Percentiles rank a stretch among this genome's conserved stretches.
phyloP scores from a whole-genome alignment of 2,113 vertebrate species.

The Planiliza haematocheilus region DNA sequence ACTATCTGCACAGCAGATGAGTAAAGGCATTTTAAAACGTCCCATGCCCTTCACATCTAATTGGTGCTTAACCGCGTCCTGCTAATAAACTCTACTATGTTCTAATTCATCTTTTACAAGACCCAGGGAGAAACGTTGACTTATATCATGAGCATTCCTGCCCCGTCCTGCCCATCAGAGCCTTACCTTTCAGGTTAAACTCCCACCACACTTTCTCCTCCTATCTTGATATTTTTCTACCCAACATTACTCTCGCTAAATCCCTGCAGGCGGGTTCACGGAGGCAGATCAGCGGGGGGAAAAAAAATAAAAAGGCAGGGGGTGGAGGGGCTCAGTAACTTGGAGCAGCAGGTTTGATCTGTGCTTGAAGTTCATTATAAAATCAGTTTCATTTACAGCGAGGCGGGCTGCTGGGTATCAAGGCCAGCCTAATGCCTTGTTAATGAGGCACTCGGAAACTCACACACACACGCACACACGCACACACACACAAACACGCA shows the following conservation, averaged over 20 bases:
- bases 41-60: conserved; percentile 68
- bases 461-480: conserved; percentile 49
- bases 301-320: conserved; percentile 35
- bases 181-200: conserved; percentile 35
- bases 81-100: conserved; percentile 64
- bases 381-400: conserved; percentile 77
- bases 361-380: conserved; percentile 80
- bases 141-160: conserved; percentile 44
- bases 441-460: conserved; percentile 76
- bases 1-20: conserved; percentile 50
- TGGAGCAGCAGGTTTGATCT: conserved; percentile 72
- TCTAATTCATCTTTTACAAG: conserved; percentile 72
- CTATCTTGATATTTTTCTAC: conserved; percentile 15
- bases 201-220: conserved; percentile 20
- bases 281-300: conserved; percentile 12
- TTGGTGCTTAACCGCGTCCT: conserved; percentile 58
- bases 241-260: conserved; percentile 18
- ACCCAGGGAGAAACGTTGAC: conserved; percentile 33
- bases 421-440: conserved; percentile 75
- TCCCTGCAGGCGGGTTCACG: conserved; percentile 20
- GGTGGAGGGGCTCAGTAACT: conserved; percentile 52
- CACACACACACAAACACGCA: conserved; percentile 30
- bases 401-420: conserved; percentile 67
- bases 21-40: conserved; percentile 62
- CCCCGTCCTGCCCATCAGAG: conserved; percentile 36